These are phyloP conservation scores for Heliconius hewitsoni DNA, from an alignment of 1,140 invertebrate species.

Conservation along the genomic window DNA sequence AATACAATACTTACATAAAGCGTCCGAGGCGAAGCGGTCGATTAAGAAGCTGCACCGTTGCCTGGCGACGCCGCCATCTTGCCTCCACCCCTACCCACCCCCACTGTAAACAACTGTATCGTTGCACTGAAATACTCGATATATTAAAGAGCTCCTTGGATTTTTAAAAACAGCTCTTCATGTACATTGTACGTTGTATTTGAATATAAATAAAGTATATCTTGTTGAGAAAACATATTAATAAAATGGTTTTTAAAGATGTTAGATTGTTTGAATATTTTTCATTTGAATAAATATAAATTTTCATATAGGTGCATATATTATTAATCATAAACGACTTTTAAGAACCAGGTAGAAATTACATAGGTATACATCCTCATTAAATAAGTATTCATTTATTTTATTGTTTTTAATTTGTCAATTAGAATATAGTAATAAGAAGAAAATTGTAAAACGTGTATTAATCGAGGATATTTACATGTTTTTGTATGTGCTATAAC, in stretches of 20 bases:
- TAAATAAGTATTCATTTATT: no score
- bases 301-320: no score
- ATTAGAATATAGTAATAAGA: no score
- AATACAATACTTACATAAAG: conserved; percentile 75
- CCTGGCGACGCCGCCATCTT: conserved; percentile 76
- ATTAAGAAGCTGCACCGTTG: conserved; percentile 80
- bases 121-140: conserved; percentile 79
- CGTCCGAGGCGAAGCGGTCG: conserved; percentile 66
- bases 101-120: conserved; percentile 78
- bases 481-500: no score
- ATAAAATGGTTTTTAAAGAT: neutral
- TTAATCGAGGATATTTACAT: neutral
- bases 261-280: no score
- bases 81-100: conserved; percentile 50
- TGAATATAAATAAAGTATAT: neutral
- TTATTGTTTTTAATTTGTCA: no score
- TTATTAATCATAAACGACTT: no score
- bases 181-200: conserved; percentile 16
- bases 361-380: no score
- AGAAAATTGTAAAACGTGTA: neutral
- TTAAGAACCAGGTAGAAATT: no score
- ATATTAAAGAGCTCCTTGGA: conserved; percentile 54
- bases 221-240: neutral
- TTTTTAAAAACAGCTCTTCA: conserved; percentile 27
- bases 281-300: no score